Evolutionary conservation across 2,888 invertebrate species (phyloP).

Genomic region (Sceliomorpha sp.): DNA sequence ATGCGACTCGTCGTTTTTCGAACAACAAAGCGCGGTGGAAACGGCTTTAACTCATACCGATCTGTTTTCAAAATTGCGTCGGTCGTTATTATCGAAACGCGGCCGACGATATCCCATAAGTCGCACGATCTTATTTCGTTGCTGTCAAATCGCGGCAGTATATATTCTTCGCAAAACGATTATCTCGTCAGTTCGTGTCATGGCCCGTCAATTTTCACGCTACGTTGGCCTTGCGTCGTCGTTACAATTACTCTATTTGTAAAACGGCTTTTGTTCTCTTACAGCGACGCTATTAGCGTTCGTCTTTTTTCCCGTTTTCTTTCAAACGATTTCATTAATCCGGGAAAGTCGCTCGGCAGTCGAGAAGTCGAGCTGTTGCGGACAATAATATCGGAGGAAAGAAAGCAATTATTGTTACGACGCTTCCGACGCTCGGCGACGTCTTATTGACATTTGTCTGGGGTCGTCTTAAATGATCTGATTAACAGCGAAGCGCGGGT

Average conservation of each 20-base stretch:
- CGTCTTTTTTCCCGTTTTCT: not conserved
- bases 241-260: too few relatives aligned
- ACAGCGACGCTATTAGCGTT: not conserved
- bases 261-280: not conserved
- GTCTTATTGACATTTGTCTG: not conserved
- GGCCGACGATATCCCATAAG: too few relatives aligned
- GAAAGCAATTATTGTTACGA: constrained; percentile 4
- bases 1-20: constrained; percentile 12
- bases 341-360: not conserved
- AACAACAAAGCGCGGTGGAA: constrained; percentile 1
- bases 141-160: too few relatives aligned
- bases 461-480: not conserved
- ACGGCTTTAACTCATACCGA: too few relatives aligned
- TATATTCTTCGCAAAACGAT: too few relatives aligned
- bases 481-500: not conserved
- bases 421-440: not conserved
- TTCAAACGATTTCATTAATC: constrained; percentile 9
- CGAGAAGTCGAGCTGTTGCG: not conserved
- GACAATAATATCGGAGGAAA: not conserved
- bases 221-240: too few relatives aligned
- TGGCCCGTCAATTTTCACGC: too few relatives aligned
- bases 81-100: too few relatives aligned
- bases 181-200: too few relatives aligned
- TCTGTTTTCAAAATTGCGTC: too few relatives aligned
- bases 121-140: too few relatives aligned